Base-by-base conservation (phyloP, 2,888 invertebrate genomes). In the Syritta pipiens region DNA sequence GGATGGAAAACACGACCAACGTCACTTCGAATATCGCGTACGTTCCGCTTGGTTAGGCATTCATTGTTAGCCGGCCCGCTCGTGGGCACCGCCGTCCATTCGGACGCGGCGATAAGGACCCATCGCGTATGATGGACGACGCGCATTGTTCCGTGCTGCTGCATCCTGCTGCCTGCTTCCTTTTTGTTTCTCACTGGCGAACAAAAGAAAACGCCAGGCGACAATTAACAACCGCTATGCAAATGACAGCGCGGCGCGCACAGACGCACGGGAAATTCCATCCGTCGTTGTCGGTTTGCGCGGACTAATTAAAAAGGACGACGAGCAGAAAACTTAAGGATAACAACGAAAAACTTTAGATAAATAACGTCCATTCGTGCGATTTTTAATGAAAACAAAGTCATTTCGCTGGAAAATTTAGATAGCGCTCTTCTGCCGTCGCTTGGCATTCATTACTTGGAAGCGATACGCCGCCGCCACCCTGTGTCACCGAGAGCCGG, bases 191-290 rank as follows among this genome's bases (percentile, higher is more conserved):
- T 59, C 69, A 69, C 60, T 51, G 59, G 12, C 26, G 9, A 17
- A 37, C 22, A 44, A 32, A 53, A 28, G 28, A 20, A 44, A 62
- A 51, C 49, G 28, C 44, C 28, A 40, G 60, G 72, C 68, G 74
- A 48, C 68, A 76, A 82, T 82, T 68, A 57, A 85, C 83, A 85
- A 85, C 85, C 83, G 84, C 85, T 84, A 86, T 87, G 88, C 87
- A 87, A 87, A 87, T 87, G 87, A 87, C 87, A 87, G 86, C 82
- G 14, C n/a, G n/a, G n/a, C n/a, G n/a, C n/a, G n/a, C n/a, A n/a
- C n/a, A n/a, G n/a, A n/a, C n/a, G n/a, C n/a, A n/a, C n/a, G 37
- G 42, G 46, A 26, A 48, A 46, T 65, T 12, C 7, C 69, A 75
- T 51, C 63, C n/a, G n/a, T n/a, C n/a, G n/a, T 55, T 49, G 44